Evolutionary conservation across 2,797 vertebrate species (phyloP).

Genomic region (Acridotheres tristis): DNA sequence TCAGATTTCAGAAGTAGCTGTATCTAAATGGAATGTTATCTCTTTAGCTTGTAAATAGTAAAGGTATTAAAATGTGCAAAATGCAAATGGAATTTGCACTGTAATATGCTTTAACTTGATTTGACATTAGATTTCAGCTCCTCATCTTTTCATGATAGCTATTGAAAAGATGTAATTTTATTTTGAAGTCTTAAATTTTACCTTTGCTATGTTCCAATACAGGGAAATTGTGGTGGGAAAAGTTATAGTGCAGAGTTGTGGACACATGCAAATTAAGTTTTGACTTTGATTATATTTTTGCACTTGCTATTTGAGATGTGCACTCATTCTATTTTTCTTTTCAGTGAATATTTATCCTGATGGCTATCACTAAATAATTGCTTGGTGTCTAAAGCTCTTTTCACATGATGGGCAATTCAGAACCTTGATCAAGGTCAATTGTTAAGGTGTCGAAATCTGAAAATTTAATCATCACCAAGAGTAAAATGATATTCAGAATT

Average conservation of each 20-base stretch:
- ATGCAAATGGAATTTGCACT: conserved; percentile 39
- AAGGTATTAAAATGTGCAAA: conserved; percentile 33
- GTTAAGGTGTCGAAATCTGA: conserved; percentile 69
- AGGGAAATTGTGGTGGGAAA: conserved; percentile 63
- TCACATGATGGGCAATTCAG: conserved; percentile 55
- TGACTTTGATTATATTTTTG: conserved; percentile 72
- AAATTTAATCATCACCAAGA: conserved; percentile 63
- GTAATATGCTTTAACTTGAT: conserved; percentile 54
- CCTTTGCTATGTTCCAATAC: conserved; percentile 33
- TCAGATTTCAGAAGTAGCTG: neutral
- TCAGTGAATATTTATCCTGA: conserved; percentile 52
- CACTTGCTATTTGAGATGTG: conserved; percentile 39
- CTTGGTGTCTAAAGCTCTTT: conserved; percentile 69
- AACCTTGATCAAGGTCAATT: conserved; percentile 76
- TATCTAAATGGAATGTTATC: neutral
- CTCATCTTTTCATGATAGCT: conserved; percentile 63
- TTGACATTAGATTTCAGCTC: conserved; percentile 62
- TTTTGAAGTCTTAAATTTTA: conserved; percentile 75
- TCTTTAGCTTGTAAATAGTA: neutral
- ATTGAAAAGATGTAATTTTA: conserved; percentile 71
- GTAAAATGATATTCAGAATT: conserved; percentile 55
- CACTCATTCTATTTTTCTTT: conserved; percentile 56
- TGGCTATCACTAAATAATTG: conserved; percentile 75
- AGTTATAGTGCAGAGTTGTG: conserved; percentile 51
- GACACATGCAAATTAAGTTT: conserved; percentile 81